Conservation (phyloP, 2,113 vertebrate species). For the Macquaria ambigua region DNA sequence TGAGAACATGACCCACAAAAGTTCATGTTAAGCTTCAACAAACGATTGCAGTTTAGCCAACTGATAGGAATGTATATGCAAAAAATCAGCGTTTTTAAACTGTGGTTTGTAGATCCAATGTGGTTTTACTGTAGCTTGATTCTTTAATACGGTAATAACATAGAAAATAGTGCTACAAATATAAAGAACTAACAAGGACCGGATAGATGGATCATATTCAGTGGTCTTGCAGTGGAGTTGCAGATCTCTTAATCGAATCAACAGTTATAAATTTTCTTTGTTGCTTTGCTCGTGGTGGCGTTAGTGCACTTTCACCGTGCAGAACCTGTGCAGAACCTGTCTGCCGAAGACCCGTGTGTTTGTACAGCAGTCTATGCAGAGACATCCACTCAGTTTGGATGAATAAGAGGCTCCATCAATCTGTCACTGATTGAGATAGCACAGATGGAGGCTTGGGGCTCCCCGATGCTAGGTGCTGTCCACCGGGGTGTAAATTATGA, state of each 20-base stretch:
- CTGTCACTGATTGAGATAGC: conserved; percentile 87
- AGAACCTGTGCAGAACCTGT: conserved; percentile 71
- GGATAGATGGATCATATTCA: conserved; percentile 14
- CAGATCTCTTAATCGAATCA: conserved; percentile 53
- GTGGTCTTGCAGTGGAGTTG: conserved; percentile 25
- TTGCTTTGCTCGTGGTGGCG: conserved; percentile 58
- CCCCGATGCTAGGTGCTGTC: conserved; percentile 87
- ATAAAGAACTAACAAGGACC: conserved; percentile 11
- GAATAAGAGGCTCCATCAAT: conserved; percentile 86
- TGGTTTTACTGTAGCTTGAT: conserved; percentile 11
- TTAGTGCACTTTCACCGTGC: conserved; percentile 59
- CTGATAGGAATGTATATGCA: neutral
- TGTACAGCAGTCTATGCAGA: conserved; percentile 71
- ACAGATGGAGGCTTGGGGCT: conserved; percentile 86
- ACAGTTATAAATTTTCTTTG: conserved; percentile 63
- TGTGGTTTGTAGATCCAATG: neutral
- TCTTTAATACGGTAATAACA: conserved; percentile 9
- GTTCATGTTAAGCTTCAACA: conserved; percentile 35
- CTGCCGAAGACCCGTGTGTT: conserved; percentile 65
- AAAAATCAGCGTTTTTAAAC: neutral
- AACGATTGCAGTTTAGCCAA: neutral
- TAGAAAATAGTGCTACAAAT: neutral
- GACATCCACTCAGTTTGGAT: conserved; percentile 80
- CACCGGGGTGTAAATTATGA: conserved; percentile 89
- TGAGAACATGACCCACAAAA: neutral